Percentiles rank a stretch among this genome's conserved stretches.
These are phyloP conservation scores for Scatophagus argus DNA, from an alignment of 2,113 vertebrate genomes.

Conservation along the genomic window DNA sequence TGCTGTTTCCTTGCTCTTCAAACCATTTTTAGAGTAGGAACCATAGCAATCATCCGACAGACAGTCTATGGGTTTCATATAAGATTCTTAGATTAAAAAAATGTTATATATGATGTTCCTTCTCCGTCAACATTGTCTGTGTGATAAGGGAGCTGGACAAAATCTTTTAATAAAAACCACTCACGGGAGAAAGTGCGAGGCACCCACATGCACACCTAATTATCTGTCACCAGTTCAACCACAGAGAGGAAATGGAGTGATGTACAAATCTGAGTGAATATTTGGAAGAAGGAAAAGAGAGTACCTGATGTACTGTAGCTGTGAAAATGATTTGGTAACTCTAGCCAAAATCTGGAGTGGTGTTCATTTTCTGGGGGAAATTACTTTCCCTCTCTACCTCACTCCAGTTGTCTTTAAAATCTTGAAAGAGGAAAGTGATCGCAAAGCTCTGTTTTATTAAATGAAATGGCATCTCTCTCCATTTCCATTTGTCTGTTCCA, in stretches of 20 bases:
- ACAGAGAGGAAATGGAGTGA: slow-evolving; percentile 60
- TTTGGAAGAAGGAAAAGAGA: slow-evolving; percentile 47
- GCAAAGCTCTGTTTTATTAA: slow-evolving; percentile 72
- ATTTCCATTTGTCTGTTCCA: slow-evolving; percentile 68
- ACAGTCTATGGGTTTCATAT: slow-evolving; percentile 60
- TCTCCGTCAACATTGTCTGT: slow-evolving; percentile 61
- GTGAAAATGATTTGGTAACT: slow-evolving; percentile 55
- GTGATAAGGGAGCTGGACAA: slow-evolving; percentile 59
- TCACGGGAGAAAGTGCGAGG: slow-evolving; percentile 19
- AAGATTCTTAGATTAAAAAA: slow-evolving; percentile 67
- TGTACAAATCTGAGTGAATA: slow-evolving; percentile 57
- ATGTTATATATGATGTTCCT: slow-evolving; percentile 60
- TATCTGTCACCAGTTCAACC: slow-evolving; percentile 61
- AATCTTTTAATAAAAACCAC: slow-evolving; percentile 72
- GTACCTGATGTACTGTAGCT: slow-evolving; percentile 42
- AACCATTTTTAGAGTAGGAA: slow-evolving; percentile 29
- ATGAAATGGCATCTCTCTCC: slow-evolving; percentile 65
- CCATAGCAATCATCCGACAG: slow-evolving; percentile 48
- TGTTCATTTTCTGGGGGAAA: slow-evolving; percentile 52
- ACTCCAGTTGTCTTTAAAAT: slow-evolving; percentile 62
- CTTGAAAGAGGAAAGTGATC: slow-evolving; percentile 73
- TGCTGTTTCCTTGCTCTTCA: slow-evolving; percentile 24
- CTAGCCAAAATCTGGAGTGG: slow-evolving; percentile 48
- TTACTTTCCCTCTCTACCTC: slow-evolving; percentile 52
- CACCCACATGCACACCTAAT: slow-evolving; percentile 51